A percentile compares a stretch with the other conserved stretches of the same genome.
phyloP scores from a whole-genome alignment of 2,888 invertebrate genomes.

The Dysmachus trigonus region DNA sequence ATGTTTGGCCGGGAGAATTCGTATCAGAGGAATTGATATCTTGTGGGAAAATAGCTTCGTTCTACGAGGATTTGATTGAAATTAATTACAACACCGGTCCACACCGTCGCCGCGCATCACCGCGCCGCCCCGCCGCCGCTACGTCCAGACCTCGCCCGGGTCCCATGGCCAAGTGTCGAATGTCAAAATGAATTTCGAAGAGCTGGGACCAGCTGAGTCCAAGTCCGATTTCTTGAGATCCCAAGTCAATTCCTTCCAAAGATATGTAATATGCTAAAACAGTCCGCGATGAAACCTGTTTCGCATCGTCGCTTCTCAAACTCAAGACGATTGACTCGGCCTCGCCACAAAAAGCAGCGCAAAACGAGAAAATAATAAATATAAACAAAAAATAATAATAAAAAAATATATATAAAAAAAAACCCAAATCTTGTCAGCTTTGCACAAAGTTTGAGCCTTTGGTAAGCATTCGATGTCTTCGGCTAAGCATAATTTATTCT shows the following conservation, averaged over 20 bases:
- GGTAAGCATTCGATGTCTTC: constrained; percentile 37
- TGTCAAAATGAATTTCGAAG: not conserved
- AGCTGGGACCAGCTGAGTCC: not conserved
- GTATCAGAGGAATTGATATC: constrained; percentile 25
- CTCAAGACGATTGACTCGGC: not conserved
- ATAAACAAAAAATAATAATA: not conserved
- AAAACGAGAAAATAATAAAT: not conserved
- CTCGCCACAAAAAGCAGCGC: not conserved
- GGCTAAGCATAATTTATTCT: constrained; percentile 61
- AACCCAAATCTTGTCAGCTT: constrained; percentile 20
- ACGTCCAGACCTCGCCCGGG: not conserved
- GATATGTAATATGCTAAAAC: not conserved
- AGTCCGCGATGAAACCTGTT: constrained; percentile 1
- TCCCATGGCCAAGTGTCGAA: not conserved
- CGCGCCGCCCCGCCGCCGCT: too few species aligned
- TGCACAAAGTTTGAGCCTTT: constrained; percentile 34
- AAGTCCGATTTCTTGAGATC: not conserved
- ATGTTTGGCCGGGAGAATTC: constrained; percentile 26
- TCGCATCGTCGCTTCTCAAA: not conserved
- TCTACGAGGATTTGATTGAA: constrained; percentile 13
- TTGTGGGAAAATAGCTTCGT: constrained; percentile 20
- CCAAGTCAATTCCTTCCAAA: not conserved
- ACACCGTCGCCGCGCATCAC: too few species aligned
- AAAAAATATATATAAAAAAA: not conserved
- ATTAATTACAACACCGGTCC: constrained; percentile 30